Percentiles rank a stretch among this genome's conserved stretches.
Conservation (phyloP, 2,888 invertebrate species). For the Phyllotreta cruciferae region DNA sequence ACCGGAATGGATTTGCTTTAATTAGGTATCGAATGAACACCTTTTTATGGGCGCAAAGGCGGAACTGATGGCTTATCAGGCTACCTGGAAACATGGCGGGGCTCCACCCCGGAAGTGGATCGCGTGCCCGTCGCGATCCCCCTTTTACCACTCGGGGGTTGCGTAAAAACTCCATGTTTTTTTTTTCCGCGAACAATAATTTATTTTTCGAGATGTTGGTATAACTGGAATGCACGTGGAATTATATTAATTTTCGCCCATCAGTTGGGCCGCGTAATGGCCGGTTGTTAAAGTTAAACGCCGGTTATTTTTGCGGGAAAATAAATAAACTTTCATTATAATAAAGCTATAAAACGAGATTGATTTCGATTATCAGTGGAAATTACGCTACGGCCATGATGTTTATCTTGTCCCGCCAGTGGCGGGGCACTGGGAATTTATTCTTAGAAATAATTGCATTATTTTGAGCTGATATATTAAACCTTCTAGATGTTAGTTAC, state of each 20-base stretch:
- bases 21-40: no score
- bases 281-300: constrained; percentile 33
- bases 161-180: no score
- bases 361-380: constrained; percentile 26
- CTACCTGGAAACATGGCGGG: constrained; percentile 54
- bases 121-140: no score
- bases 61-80: constrained; percentile 55
- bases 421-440: not conserved
- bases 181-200: no score
- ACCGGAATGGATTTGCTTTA: no score
- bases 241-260: constrained; percentile 31
- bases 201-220: no score
- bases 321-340: constrained; percentile 38
- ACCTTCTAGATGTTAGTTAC: no score
- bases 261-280: constrained; percentile 23
- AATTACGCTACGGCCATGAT: constrained; percentile 25
- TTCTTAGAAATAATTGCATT: no score
- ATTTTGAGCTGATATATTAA: no score
- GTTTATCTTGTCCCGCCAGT: constrained; percentile 27
- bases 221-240: no score
- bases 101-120: constrained; percentile 55
- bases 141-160: no score
- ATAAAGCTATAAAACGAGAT: constrained; percentile 46
- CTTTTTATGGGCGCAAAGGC: constrained; percentile 46
- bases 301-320: constrained; percentile 32